Evolutionary conservation across 2,888 invertebrate species (phyloP).

Genomic region (Diarsia rubi): DNA sequence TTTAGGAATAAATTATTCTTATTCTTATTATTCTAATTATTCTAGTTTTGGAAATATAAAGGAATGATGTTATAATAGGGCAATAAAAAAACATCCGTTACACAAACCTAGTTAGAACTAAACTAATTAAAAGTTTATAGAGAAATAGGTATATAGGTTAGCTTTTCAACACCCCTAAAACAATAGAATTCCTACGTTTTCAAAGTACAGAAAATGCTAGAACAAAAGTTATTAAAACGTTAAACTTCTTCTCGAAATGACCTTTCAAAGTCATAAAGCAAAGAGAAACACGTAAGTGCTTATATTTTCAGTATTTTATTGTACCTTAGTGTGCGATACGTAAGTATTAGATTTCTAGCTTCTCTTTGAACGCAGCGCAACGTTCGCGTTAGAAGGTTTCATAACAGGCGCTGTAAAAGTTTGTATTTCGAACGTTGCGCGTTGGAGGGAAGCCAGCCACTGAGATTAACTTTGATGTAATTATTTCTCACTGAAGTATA

Average conservation of each 20-base stretch:
- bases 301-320: constrained; percentile 53
- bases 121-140: not conserved
- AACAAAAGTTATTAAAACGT: constrained; percentile 25
- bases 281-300: constrained; percentile 44
- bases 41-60: not conserved
- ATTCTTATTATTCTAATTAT: too few relatives aligned
- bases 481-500: constrained; percentile 52
- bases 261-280: constrained; percentile 36
- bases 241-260: constrained; percentile 24
- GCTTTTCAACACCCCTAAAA: not conserved
- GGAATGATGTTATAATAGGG: not conserved
- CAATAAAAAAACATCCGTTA: not conserved
- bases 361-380: constrained; percentile 33
- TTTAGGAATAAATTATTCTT: too few relatives aligned
- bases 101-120: not conserved
- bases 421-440: constrained; percentile 54
- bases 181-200: constrained; percentile 8
- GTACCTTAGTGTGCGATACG: constrained; percentile 23
- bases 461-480: constrained; percentile 58
- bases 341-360: constrained; percentile 43
- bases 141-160: not conserved
- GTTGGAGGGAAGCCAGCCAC: constrained; percentile 65
- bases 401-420: constrained; percentile 53
- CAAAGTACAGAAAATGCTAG: not conserved
- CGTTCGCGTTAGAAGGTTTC: constrained; percentile 45